Evolutionary conservation across 2,113 vertebrate species (phyloP), one percentile per base, ranked within the genome.

Genomic region (Smithornis capensis): DNA sequence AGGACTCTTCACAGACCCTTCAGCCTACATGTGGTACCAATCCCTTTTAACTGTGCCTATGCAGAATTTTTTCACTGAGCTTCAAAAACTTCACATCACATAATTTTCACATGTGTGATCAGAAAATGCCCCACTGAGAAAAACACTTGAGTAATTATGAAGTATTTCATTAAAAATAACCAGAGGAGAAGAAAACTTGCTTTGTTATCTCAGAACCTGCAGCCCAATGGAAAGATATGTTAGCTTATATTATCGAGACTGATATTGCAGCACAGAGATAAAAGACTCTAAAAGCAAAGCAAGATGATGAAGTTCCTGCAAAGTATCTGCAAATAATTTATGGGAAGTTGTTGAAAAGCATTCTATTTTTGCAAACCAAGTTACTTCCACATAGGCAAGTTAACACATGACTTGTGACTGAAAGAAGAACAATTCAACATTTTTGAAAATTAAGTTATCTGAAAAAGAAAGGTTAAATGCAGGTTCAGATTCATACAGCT

Each of bases 1-100:
- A 82, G 16, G 28, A 68, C 31, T 50, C 28, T 70, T 65, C 55
- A 42, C 7, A 27, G 35, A 47, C 21, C 35, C 22, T 53, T 89
- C 77, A 77, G 63, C 60, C 56, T 64, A 49, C 22, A 50, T 0
- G 0, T 7, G 19, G 4, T n/a, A 78, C 19, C 1, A 3, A 63
- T 24, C 33, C 19, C 56, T 81, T 86, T 42, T 71, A 71, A 59
- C 19, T n/a, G 21, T 40, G 19, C 47, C 68, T 74, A 57, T 3
- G 38, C 0, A 77, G 19, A 64, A 13, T 31, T 71, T 64, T 70
- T 83, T 59, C n/a, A 71, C 12, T 35, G 4, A 53, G 7, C 25
- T 92, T 81, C 60, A 90, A 70, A 80, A 87, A 31, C 37, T 35
- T 87, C 37, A 87, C 9, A 0, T 53, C 62, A 80, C 6, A 6